Conservation (phyloP, 53 echinoderm and acorn worm genomes). For the Glandiceps talaboti region DNA sequence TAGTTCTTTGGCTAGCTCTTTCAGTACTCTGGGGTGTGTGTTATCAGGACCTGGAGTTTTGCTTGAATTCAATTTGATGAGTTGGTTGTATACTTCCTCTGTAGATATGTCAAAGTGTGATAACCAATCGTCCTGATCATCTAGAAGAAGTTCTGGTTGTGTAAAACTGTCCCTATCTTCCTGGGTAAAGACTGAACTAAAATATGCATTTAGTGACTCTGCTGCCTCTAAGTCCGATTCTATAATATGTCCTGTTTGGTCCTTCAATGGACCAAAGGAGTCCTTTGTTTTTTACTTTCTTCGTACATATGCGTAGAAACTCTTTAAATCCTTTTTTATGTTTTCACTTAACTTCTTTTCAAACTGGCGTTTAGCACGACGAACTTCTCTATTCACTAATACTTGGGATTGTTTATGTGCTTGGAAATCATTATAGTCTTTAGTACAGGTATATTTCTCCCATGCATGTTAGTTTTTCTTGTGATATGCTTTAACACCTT, state of each 20-base stretch:
- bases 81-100: not conserved
- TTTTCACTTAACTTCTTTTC: not conserved
- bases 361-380: not conserved
- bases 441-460: not conserved
- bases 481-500: not conserved
- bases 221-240: not conserved
- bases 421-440: not conserved
- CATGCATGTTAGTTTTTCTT: not conserved
- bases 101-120: not conserved
- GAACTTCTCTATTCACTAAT: not conserved
- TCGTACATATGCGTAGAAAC: not conserved
- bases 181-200: not conserved
- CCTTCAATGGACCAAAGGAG: not conserved
- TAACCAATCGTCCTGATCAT: not conserved
- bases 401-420: not conserved
- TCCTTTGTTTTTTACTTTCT: not conserved
- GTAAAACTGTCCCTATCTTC: not conserved
- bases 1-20: constrained; percentile 9
- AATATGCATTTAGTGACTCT: not conserved
- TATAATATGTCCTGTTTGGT: not conserved
- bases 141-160: not conserved
- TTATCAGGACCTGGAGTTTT: not conserved
- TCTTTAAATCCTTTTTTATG: not conserved
- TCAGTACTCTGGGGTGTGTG: constrained; percentile 11
- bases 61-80: not conserved